Evolutionary conservation across 2,797 vertebrate genomes (phyloP).

Genomic region (Arvicola amphibius): DNA sequence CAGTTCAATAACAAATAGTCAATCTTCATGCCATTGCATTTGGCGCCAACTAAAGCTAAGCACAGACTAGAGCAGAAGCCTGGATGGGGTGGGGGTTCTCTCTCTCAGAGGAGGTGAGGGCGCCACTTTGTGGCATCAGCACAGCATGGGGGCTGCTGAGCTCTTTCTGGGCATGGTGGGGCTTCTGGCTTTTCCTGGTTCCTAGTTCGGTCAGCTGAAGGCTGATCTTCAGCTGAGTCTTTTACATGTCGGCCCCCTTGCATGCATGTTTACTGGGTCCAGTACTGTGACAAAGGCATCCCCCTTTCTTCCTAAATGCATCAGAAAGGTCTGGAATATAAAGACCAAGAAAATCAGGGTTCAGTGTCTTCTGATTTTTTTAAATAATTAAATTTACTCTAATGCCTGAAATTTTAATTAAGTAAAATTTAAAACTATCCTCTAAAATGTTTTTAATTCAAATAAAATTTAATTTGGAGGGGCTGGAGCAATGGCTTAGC

Average conservation of each 20-base stretch:
- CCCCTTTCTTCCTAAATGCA: background rate
- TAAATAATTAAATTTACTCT: background rate
- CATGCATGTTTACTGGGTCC: background rate
- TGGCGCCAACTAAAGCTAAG: background rate
- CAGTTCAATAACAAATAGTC: background rate
- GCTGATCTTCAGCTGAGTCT: background rate
- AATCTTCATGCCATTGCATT: background rate
- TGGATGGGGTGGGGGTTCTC: background rate
- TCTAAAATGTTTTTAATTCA: slow-evolving; percentile 6
- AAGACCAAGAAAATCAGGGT: background rate
- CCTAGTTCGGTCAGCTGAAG: background rate
- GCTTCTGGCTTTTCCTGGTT: background rate
- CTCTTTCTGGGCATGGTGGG: background rate
- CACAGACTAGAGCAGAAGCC: background rate
- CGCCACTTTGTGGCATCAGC: background rate
- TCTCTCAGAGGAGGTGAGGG: background rate
- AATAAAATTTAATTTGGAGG: slow-evolving; percentile 65
- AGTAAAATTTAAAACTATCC: background rate
- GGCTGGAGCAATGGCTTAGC: background rate
- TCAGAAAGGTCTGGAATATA: background rate
- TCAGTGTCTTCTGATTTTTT: background rate
- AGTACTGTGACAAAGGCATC: background rate
- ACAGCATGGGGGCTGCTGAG: background rate
- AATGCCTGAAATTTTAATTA: slow-evolving; percentile 7
- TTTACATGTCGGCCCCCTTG: background rate